phyloP scores from a whole-genome alignment of 2,113 vertebrate species.

The Ictalurus furcatus region DNA sequence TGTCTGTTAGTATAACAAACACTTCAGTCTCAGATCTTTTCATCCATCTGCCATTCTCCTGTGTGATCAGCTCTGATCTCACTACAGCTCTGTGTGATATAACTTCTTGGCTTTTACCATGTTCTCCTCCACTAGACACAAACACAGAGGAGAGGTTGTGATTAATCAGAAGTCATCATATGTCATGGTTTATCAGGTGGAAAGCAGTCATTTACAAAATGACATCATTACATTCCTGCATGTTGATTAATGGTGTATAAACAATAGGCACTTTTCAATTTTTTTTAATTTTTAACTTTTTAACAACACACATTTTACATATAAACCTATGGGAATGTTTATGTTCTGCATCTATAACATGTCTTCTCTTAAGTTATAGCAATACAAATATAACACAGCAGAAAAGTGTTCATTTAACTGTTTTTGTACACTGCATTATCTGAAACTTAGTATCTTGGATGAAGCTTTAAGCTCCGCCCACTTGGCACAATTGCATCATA shows the following conservation, averaged over 20 bases:
- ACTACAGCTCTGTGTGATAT: constrained; percentile 62
- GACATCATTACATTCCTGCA: background rate
- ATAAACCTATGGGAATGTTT: background rate
- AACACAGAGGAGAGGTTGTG: constrained; percentile 16
- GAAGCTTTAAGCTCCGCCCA: background rate
- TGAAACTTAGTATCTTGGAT: background rate
- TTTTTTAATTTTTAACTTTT: too few species aligned
- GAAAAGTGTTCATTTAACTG: background rate
- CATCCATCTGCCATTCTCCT: background rate
- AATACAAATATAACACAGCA: background rate
- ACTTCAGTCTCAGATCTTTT: background rate
- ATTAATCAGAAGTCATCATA: background rate
- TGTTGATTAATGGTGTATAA: background rate
- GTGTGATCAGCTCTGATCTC: background rate
- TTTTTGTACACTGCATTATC: background rate
- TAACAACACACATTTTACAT: background rate
- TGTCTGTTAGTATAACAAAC: background rate
- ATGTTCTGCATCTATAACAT: background rate
- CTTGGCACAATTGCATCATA: background rate
- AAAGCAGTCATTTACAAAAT: background rate
- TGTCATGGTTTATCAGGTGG: background rate
- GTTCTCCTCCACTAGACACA: constrained; percentile 68
- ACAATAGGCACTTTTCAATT: background rate
- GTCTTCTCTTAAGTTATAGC: background rate
- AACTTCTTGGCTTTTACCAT: constrained; percentile 67